Base-by-base conservation (phyloP, 2,797 vertebrate genomes). In the Ctenosaura bakeri region DNA sequence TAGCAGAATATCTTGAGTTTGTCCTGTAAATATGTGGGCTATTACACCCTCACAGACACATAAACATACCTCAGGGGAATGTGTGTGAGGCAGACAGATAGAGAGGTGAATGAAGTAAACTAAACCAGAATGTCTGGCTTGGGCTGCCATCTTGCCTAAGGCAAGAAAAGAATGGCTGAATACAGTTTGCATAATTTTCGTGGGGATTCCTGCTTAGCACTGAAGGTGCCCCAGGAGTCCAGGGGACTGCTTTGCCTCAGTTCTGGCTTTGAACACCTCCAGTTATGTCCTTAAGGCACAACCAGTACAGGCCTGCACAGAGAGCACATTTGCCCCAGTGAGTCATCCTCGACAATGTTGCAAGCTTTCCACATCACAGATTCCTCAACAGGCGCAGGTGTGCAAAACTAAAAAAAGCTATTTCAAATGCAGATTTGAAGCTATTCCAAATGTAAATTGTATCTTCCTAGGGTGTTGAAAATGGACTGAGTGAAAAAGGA, bases 201-300 rank as follows among this genome's bases (percentile, higher is more conserved):
- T 52, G 12, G 50, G 54, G 29, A 86, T 85, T 71, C 85, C 56
- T 64, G 52, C 7, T 74, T 74, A 82, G 54, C 54, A 64, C 54
- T 74, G 22, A 20, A 74, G 56, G 29, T 56, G 88, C 29, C 32
- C 4, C 35, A 66, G 82, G 42, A 26, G 29, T 22, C 20, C 46
- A 80, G 13, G 50, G 24, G 16, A 16, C 10, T 59, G 9, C 26
- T 32, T 52, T 82, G 29, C 38, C n/a, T 20, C 10, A 38, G 13
- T 35, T 74, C 46, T 20, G 18, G 66, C n/a, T 90, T 86, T 73
- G 52, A 86, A 62, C 66, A 73, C 24, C 38, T 90, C 38, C 78
- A 54, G n/a, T 87, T 76, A 29, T 76, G 22, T n/a, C 77, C 89
- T 74, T 62, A 82, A 64, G 42, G 66, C 54, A 52, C 54, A 86